Conservation (phyloP, 2,888 invertebrate species). For the Anthophora plumipes region DNA sequence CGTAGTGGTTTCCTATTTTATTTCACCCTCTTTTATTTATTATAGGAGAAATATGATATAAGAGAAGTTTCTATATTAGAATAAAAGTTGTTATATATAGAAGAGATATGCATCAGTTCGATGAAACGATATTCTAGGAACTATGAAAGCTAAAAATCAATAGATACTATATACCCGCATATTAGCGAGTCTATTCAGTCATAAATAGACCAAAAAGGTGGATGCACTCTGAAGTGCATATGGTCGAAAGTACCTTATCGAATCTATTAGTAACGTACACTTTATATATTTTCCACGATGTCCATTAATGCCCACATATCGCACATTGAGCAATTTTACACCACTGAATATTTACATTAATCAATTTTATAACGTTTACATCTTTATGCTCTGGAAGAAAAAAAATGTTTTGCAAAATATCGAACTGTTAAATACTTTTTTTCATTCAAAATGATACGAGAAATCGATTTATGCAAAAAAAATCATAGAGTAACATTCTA, state of each 20-base stretch:
- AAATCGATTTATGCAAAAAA: too few species aligned
- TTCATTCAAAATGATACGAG: too few species aligned
- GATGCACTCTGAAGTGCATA: constrained; percentile 11
- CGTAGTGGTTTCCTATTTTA: too few species aligned
- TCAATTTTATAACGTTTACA: neutral
- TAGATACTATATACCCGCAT: constrained; percentile 31
- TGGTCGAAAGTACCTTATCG: constrained; percentile 9
- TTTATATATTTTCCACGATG: too few species aligned
- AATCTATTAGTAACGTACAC: too few species aligned
- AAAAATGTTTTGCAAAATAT: too few species aligned
- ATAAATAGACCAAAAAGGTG: constrained; percentile 3
- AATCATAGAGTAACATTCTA: too few species aligned
- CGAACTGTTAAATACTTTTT: too few species aligned
- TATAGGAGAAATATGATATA: too few species aligned
- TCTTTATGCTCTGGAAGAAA: too few species aligned
- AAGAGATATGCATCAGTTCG: neutral
- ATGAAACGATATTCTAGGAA: constrained; percentile 5
- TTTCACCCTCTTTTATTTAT: too few species aligned
- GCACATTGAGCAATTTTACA: neutral
- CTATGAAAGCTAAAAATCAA: constrained; percentile 16
- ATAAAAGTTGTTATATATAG: neutral
- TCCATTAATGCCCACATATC: too few species aligned
- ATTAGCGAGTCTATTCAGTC: constrained; percentile 21
- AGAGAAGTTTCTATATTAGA: neutral
- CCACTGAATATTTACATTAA: neutral